Evolutionary conservation across 2,888 invertebrate genomes (phyloP), one percentile per base, ranked within the genome.

Genomic region (Yponomeuta cagnagella): DNA sequence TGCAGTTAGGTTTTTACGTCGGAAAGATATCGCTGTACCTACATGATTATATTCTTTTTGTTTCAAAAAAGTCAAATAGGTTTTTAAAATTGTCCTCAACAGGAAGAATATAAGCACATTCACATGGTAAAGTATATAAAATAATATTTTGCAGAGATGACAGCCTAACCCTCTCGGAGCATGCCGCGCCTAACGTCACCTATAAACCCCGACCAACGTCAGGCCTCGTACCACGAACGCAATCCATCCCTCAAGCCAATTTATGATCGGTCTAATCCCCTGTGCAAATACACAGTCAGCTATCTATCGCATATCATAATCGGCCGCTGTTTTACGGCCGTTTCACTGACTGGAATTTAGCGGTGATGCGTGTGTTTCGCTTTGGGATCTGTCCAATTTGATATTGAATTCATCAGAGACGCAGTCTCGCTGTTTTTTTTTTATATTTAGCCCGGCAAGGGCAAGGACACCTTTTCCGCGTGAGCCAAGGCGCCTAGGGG

Each of bases 191-290:
- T 58, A 58, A 15, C 12, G 30, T n/a, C 23, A 15, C 6, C 52
- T 3, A 37, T 70, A 70, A 70, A 65, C 65, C 65, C 4, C 31
- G 65, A 65, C 33, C 65, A 65, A 65, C 33, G 65, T 31, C 3
- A 12, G 30, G 30, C n/a, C 10, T 3, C 31, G 65, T 65, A 6
- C 70, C 33, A 43, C 43, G 9, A 43, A 43, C 43, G 15, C 63
- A 70, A 70, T 63, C 70, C 63, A 37, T 63, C 63, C 70, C 4
- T n/a, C 23, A 33, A 2, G 33, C 10, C 37, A 37, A 70, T 70
- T 70, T 70, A 70, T 48, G 68, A 68, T 23, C 30, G 64, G 30
- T 30, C n/a, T 31, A 64, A 23, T 64, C 64, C 31, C 64, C 30
- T n/a, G 30, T 64, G 64, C 23, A 64, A 5, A 9, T 58, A 58